Base-by-base conservation (phyloP, 1,140 invertebrate species). In the Drosophila bocki region DNA sequence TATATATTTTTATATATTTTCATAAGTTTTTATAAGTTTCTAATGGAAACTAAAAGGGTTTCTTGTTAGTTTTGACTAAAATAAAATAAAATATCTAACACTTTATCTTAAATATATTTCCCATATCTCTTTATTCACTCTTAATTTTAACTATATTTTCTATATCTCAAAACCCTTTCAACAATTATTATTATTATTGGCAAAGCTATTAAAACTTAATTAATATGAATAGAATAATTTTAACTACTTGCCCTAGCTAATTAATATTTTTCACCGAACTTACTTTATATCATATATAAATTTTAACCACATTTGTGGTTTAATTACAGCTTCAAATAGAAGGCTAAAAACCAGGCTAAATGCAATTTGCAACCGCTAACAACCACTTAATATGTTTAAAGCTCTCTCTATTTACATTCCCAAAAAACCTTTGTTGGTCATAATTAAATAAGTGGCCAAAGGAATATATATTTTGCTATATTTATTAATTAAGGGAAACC, bases 381-480 rank as follows among this genome's bases (percentile, higher is more conserved):
- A 64, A 22, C 3, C 47, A 67, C 39, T 47, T 70, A 54, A 68
- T 56, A 54, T 32, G 39, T 32, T 53, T 42, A 50, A 42, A 32
- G 35, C 47, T n/a, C 0, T n/a, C 13, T 12, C 11, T 12, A 1
- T 12, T n/a, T n/a, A n/a, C n/a, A 50, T 50, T 37, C 51, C 44
- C 3, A 11, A 47, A 35, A 39, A 37, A 11, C 67, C 48, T 47
- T 68, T 68, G 67, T 68, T 17, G 22, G 11, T 13, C 13, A n/a
- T 68, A 70, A 70, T 70, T 65, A 48, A 70, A 68, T 70, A 26
- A 69, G 7, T 12, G 12, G 39, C 32, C 33, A 33, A 42, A 44
- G 48, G 22, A 67, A 54, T 47, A 26, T 47, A 29, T 29, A 6
- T 54, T 41, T 68, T 59, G 26, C 15, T n/a, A 50, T 37, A 42